These are phyloP conservation scores for Lasioglossum marginatum DNA, from an alignment of 2,888 invertebrate genomes.

Conservation along the genomic window DNA sequence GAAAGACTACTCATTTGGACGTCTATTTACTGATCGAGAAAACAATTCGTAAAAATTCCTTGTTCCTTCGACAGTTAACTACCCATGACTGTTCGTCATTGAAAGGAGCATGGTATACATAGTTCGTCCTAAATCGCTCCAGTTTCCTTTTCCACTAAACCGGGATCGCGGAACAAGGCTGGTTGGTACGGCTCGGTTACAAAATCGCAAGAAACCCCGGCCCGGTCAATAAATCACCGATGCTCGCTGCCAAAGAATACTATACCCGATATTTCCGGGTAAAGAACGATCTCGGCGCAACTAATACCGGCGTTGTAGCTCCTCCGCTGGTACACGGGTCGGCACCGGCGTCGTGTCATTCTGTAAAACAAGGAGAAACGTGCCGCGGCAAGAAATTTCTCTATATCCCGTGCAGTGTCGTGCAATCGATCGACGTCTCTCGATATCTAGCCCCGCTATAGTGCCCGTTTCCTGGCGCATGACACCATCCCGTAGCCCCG, in stretches of 20 bases:
- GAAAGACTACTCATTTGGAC: neutral
- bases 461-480: conserved; percentile 57
- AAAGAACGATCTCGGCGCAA: conserved; percentile 59
- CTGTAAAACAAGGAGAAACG: conserved; percentile 69
- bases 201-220: conserved; percentile 34
- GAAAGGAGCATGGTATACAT: neutral
- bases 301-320: conserved; percentile 52
- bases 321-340: conserved; percentile 8
- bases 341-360: conserved; percentile 60
- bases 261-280: conserved; percentile 57
- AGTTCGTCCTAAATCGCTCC: neutral
- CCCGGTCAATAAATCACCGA: conserved; percentile 57
- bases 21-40: neutral
- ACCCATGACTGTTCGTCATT: neutral
- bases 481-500: conserved; percentile 48
- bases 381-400: conserved; percentile 64
- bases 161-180: neutral
- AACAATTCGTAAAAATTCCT: neutral
- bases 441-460: conserved; percentile 46
- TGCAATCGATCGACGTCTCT: conserved; percentile 68
- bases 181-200: conserved; percentile 4
- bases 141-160: neutral
- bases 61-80: neutral
- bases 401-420: conserved; percentile 57
- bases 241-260: conserved; percentile 28